Percentiles rank a stretch among this genome's conserved stretches.
phyloP scores from a whole-genome alignment of 2,797 vertebrate genomes.

The Syngnathus rostellatus region DNA sequence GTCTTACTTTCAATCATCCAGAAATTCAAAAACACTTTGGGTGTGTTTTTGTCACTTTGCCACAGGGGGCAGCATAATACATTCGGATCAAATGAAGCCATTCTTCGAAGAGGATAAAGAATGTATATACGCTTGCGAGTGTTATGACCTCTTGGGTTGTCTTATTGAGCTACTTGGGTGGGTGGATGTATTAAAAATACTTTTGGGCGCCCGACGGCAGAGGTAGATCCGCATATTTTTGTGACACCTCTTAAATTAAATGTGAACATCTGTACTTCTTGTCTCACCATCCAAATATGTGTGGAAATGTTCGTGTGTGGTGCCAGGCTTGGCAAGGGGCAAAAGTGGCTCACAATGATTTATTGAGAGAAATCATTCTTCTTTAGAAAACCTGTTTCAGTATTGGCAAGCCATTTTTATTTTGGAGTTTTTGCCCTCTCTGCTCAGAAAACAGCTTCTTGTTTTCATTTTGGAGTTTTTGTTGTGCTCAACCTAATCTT shows the following conservation, averaged over 20 bases:
- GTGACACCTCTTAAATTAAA: not conserved
- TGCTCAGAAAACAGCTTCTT: not conserved
- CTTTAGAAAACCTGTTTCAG: not conserved
- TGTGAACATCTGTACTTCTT: not conserved
- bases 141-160: not conserved
- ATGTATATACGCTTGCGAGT: not conserved
- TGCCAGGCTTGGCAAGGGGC: not conserved
- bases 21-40: too few relatives aligned
- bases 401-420: not conserved
- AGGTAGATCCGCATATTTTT: not conserved
- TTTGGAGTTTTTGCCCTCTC: not conserved
- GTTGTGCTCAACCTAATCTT: not conserved
- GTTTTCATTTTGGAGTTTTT: not conserved
- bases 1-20: not conserved
- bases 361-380: constrained; percentile 1
- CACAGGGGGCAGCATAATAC: too few relatives aligned
- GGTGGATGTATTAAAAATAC: not conserved
- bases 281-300: not conserved
- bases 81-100: too few relatives aligned
- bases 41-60: too few relatives aligned
- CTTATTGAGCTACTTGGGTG: not conserved
- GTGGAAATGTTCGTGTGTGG: not conserved
- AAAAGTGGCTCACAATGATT: not conserved
- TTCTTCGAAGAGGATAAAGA: not conserved
- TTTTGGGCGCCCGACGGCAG: not conserved